Evolutionary conservation across 2,113 vertebrate genomes (phyloP).

Genomic region (Cinclus cinclus): DNA sequence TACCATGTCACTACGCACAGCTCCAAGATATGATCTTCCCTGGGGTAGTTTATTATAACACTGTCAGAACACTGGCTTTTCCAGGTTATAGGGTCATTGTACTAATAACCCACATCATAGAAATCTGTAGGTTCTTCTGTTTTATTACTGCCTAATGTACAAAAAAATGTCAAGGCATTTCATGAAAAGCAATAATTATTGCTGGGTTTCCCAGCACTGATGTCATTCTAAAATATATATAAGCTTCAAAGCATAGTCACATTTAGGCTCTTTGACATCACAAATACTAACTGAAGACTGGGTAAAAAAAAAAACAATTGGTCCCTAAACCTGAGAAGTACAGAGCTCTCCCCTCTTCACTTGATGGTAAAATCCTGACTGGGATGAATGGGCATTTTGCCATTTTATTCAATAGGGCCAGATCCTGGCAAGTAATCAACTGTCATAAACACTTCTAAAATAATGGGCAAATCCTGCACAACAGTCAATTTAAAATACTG

Average conservation of each 20-base stretch:
- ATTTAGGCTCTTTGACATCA: not conserved
- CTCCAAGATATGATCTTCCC: not conserved
- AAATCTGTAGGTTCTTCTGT: not conserved
- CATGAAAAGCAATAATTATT: not conserved
- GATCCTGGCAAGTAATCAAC: not conserved
- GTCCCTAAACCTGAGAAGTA: not conserved
- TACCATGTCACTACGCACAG: not conserved
- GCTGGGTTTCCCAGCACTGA: not conserved
- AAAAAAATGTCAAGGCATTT: constrained; percentile 1
- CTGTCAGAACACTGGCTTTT: not conserved
- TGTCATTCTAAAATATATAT: not conserved
- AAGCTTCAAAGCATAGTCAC: not conserved
- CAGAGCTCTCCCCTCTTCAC: not conserved
- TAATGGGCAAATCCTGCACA: not conserved
- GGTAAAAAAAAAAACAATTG: not conserved
- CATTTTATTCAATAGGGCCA: not conserved
- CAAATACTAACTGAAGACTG: not conserved
- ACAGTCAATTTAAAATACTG: not conserved
- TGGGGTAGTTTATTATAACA: not conserved
- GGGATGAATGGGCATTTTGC: not conserved
- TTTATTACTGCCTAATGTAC: not conserved
- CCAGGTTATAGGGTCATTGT: not conserved
- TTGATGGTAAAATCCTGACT: not conserved
- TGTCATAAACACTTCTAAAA: not conserved
- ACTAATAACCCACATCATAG: not conserved